A percentile compares a stretch with the other conserved stretches of the same genome.
These are phyloP conservation scores for Tetheella fluctuosa DNA, from an alignment of 2,888 invertebrate species.

Conservation along the genomic window DNA sequence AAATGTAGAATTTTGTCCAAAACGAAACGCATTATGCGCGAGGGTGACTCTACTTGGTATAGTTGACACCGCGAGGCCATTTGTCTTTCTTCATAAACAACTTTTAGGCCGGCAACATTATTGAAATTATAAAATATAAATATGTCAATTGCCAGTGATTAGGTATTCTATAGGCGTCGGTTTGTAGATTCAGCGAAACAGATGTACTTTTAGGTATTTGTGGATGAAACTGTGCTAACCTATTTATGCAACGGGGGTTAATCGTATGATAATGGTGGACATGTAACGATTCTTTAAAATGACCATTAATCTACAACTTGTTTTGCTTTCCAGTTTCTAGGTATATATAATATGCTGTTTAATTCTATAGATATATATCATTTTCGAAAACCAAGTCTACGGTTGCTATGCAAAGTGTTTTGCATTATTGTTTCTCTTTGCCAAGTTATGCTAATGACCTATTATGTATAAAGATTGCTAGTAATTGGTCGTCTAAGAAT, in stretches of 20 bases:
- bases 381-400: neutral
- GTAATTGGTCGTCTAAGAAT: slow-evolving; percentile 1
- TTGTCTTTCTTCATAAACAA: slow-evolving; percentile 14
- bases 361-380: neutral
- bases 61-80: slow-evolving; percentile 19
- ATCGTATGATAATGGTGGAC: slow-evolving; percentile 54
- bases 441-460: neutral
- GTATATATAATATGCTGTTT: neutral
- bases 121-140: slow-evolving; percentile 6
- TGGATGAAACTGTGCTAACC: slow-evolving; percentile 47
- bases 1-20: slow-evolving; percentile 49
- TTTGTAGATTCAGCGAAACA: neutral
- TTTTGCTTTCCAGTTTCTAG: slow-evolving; percentile 45
- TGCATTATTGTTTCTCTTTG: neutral
- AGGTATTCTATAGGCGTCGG: slow-evolving; percentile 1
- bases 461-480: neutral
- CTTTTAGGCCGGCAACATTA: slow-evolving; percentile 11
- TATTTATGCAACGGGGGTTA: slow-evolving; percentile 58
- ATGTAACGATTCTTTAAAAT: slow-evolving; percentile 49
- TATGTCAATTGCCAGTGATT: neutral
- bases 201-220: slow-evolving; percentile 25
- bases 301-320: slow-evolving; percentile 56
- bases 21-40: slow-evolving; percentile 46
- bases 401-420: neutral
- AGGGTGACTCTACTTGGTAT: slow-evolving; percentile 27